A percentile compares a stretch with the other conserved stretches of the same genome.
Conservation (phyloP, 2,888 invertebrate genomes). For the Barypeithes pellucidus region DNA sequence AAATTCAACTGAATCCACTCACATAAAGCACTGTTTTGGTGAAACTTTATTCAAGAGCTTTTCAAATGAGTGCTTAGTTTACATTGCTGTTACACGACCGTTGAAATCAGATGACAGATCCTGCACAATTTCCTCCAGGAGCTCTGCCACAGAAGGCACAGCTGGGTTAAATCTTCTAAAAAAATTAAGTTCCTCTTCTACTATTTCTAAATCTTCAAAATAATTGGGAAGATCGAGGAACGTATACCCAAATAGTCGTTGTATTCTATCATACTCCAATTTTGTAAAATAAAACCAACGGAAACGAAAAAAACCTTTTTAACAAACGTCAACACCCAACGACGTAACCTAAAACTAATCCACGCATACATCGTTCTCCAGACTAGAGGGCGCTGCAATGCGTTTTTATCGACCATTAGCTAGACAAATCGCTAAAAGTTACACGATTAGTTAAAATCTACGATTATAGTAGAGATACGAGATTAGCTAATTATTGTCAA, state of each 20-base stretch:
- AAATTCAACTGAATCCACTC: no score
- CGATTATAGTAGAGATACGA: neutral
- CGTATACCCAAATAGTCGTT: neutral
- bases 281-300: neutral
- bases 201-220: constrained; percentile 4
- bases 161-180: neutral
- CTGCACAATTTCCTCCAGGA: no score
- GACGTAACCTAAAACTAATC: neutral
- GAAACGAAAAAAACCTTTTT: neutral
- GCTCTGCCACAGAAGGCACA: neutral
- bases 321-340: neutral
- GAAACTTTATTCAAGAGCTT: no score
- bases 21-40: no score
- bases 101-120: no score
- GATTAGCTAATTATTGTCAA: constrained; percentile 2
- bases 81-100: no score
- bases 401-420: neutral
- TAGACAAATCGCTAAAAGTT: neutral
- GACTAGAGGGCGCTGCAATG: constrained; percentile 1
- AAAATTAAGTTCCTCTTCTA: neutral
- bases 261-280: neutral
- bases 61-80: no score
- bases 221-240: neutral
- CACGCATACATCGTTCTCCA: neutral
- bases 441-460: neutral